Evolutionary conservation across 2,113 vertebrate species (phyloP).

Genomic region (Willisornis vidua): DNA sequence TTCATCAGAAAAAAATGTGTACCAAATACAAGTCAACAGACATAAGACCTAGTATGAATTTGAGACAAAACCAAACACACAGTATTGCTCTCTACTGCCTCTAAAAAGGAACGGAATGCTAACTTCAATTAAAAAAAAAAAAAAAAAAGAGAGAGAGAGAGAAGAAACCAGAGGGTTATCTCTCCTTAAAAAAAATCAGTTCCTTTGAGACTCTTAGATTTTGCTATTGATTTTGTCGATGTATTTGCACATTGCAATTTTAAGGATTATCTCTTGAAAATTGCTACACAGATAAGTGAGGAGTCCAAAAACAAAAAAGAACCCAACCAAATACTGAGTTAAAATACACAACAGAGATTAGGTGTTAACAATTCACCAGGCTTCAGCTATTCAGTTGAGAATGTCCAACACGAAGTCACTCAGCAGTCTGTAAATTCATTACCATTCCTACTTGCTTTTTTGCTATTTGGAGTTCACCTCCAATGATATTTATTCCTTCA

Average conservation of each 20-base stretch:
- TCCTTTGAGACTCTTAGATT: not conserved
- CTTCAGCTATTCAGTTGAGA: not conserved
- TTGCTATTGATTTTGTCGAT: not conserved
- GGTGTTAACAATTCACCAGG: not conserved
- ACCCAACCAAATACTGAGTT: accelerated
- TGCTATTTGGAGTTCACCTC: not conserved
- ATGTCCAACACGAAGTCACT: not conserved
- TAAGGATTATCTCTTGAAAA: not conserved
- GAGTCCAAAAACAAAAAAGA: not conserved
- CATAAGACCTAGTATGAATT: not conserved
- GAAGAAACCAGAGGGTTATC: not conserved
- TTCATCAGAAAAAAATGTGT: not conserved
- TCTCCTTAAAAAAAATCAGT: not conserved
- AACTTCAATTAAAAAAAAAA: not conserved
- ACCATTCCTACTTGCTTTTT: not conserved
- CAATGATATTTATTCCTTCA: not conserved
- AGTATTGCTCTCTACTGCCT: not conserved
- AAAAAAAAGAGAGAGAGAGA: not conserved
- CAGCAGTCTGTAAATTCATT: not conserved
- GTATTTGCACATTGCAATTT: not conserved
- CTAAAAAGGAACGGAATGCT: not conserved
- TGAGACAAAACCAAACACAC: not conserved
- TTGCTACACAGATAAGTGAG: not conserved
- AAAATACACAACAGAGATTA: not conserved
- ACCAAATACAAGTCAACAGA: not conserved